Evolutionary conservation across 2,797 vertebrate species (phyloP).

Genomic region (Mycteria americana): DNA sequence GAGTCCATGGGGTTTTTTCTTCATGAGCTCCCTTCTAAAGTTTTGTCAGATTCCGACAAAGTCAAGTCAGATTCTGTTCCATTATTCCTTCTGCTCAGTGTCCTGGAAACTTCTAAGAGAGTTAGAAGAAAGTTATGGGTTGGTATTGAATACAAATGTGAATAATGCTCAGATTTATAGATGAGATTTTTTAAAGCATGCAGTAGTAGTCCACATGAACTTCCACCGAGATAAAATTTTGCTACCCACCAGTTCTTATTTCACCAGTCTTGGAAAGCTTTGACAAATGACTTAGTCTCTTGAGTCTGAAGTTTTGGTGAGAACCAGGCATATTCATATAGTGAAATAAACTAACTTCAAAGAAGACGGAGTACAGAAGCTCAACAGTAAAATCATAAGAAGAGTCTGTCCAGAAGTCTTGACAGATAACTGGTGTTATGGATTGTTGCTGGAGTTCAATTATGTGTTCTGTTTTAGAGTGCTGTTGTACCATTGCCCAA

Average conservation of each 20-base stretch:
- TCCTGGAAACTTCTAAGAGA: background rate
- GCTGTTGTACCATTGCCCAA: background rate
- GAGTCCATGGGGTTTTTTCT: fast-evolving
- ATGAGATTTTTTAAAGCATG: background rate
- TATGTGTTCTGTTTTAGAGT: background rate
- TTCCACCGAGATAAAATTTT: background rate
- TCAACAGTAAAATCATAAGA: background rate
- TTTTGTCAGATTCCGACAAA: background rate
- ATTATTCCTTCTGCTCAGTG: background rate
- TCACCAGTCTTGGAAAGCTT: background rate
- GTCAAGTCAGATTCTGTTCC: background rate
- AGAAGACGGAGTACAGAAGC: background rate
- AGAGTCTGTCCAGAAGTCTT: background rate
- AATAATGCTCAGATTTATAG: background rate
- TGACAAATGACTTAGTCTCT: background rate
- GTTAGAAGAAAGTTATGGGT: background rate
- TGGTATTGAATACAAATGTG: background rate
- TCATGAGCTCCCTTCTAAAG: background rate
- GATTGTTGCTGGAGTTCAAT: background rate
- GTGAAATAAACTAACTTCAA: background rate
- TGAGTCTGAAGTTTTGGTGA: background rate
- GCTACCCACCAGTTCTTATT: background rate
- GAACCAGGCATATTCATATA: background rate
- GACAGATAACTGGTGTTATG: background rate
- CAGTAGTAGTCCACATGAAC: background rate